Conservation (phyloP, 2,797 vertebrate genomes). For the Anas bernieri region DNA sequence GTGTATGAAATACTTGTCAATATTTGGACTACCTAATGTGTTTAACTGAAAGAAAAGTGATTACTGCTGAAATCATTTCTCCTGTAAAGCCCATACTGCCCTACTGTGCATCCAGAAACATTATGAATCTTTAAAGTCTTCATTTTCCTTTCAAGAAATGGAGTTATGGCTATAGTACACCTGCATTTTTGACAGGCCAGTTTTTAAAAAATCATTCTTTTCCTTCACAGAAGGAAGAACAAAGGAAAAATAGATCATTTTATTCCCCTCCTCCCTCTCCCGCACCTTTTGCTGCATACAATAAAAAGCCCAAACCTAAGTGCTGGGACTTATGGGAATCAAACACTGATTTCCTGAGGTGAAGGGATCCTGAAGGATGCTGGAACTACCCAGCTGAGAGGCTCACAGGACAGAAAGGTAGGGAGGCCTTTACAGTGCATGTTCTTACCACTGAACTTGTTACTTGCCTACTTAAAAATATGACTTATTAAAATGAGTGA, state of each 20-base stretch:
- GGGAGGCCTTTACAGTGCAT: rapidly evolving
- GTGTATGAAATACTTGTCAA: neutral
- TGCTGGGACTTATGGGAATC: neutral
- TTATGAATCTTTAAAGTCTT: neutral
- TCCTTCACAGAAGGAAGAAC: neutral
- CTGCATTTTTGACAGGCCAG: neutral
- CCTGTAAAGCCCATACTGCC: neutral
- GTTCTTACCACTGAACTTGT: neutral
- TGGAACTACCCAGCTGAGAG: neutral
- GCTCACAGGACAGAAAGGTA: neutral
- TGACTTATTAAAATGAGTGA: neutral
- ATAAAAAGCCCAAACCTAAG: neutral
- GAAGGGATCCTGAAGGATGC: neutral
- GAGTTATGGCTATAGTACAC: neutral
- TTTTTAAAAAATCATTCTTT: neutral
- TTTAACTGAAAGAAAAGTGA: neutral
- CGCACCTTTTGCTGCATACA: neutral
- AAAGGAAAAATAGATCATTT: neutral
- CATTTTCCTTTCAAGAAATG: neutral
- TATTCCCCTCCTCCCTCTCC: neutral
- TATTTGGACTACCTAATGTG: neutral
- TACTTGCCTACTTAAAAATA: neutral
- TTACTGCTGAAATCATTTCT: neutral
- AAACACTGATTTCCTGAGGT: neutral
- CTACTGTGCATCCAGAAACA: neutral